Evolutionary conservation across 2,113 vertebrate species (phyloP).

Genomic region (Varanus komodoensis): DNA sequence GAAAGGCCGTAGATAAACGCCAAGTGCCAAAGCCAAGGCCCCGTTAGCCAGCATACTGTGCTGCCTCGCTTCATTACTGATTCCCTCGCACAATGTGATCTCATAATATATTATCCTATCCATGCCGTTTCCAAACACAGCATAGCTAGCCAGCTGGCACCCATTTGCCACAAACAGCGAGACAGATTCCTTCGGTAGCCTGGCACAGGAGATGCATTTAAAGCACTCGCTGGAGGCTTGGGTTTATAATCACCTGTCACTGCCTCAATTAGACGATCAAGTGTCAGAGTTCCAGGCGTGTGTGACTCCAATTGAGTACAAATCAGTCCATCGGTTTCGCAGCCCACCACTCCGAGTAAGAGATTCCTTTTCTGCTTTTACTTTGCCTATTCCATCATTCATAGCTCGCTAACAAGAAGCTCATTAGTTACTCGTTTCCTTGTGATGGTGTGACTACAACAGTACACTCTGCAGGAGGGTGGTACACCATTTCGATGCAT

Average conservation of each 20-base stretch:
- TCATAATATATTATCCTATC: conserved; percentile 12
- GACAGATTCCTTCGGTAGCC: neutral
- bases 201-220: neutral
- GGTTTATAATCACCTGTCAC: neutral
- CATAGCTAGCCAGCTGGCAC: conserved; percentile 3
- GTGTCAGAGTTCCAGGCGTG: neutral
- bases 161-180: neutral
- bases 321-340: neutral
- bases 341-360: neutral
- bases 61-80: conserved; percentile 3
- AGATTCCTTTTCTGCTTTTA: conserved; percentile 1
- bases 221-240: neutral
- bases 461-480: neutral
- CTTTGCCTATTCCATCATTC: neutral
- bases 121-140: neutral
- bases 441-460: neutral
- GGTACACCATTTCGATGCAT: neutral
- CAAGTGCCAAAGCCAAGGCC: neutral
- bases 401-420: neutral
- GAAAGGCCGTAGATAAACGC: neutral
- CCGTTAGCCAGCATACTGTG: neutral
- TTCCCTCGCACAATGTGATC: conserved; percentile 3
- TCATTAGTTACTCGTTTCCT: neutral
- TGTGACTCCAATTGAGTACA: neutral
- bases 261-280: conserved; percentile 19